Evolutionary conservation across 2,888 invertebrate species (phyloP), one percentile per base, ranked within the genome.

Genomic region (Polyommatus icarus): DNA sequence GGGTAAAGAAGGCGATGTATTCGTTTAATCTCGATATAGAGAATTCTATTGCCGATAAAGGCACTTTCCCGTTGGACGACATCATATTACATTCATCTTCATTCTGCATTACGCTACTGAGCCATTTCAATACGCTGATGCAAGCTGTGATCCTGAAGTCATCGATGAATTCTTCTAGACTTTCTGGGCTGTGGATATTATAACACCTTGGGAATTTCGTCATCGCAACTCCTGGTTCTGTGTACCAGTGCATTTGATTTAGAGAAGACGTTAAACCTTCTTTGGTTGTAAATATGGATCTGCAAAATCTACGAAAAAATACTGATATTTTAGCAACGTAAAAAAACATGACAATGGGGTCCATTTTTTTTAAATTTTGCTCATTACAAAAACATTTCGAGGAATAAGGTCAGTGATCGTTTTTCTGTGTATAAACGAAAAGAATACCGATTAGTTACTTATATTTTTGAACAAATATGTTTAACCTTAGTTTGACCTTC

Each of bases 71-170:
- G 71, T 95, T 91, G 20, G 89, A 83, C 0, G 94, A 90, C 81
- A 96, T 94, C 3, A 96, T 89, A 0, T 89, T 89, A 78, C 95
- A 94, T 82, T 95, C 95, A 29, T 95, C 96, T 76, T 94, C 93
- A 0, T 86, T 88, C 80, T 95, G 94, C 76, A 95, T 91, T 71
- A 94, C 95, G 77, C 95, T 94, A 0, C 96, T 95, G 76, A 98
- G 92, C 95, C 97, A 97, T 88, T 98, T 97, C 67, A 99, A 91
- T 75, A 98, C 92, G 82, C 97, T 96, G 83, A 98, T 95, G 87
- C 98, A 98, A 1, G 98, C 97, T 0, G 98, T 98, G 82, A 98
- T 93, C 85, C 98, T 96, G 87, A 97, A 99, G 90, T 99, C 98
- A 80, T 98, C 98, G 79, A 97, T 94, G 85, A 98, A 98, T 79